phyloP scores from a whole-genome alignment of 2,888 invertebrate species.

The Lithodes maja region DNA sequence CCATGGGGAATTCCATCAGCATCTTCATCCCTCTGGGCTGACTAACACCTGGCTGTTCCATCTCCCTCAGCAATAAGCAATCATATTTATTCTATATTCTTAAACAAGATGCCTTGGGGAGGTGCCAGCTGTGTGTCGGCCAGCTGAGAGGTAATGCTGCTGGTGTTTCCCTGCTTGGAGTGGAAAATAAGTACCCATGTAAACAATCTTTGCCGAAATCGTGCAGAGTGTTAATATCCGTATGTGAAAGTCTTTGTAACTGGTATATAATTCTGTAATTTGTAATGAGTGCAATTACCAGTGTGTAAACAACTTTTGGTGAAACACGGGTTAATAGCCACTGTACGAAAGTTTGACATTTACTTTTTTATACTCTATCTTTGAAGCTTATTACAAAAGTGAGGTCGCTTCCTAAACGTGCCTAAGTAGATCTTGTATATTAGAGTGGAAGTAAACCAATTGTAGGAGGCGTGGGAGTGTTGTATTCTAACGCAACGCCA shows the following conservation, averaged over 20 bases:
- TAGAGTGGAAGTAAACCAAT: background rate
- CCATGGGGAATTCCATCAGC: background rate
- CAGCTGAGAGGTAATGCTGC: background rate
- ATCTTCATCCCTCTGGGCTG: background rate
- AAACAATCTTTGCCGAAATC: too few species aligned
- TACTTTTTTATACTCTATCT: background rate
- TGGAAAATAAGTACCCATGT: too few species aligned
- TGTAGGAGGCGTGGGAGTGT: background rate
- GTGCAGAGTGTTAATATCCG: too few species aligned
- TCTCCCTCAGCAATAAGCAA: background rate
- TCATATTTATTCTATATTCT: conserved; percentile 5
- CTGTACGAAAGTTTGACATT: background rate
- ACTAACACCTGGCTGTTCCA: background rate
- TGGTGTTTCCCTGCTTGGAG: too few species aligned
- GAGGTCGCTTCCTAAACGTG: conserved; percentile 20
- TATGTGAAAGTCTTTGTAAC: too few species aligned
- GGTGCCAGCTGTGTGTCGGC: background rate
- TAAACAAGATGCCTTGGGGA: background rate
- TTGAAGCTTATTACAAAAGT: background rate
- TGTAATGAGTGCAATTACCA: background rate
- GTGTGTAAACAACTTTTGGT: background rate
- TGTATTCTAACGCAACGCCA: background rate
- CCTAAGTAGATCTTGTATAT: conserved; percentile 16
- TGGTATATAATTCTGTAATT: too few species aligned
- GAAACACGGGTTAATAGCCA: background rate